Base-by-base conservation (phyloP, 2,113 vertebrate genomes). In the Spea multiplicata region DNA sequence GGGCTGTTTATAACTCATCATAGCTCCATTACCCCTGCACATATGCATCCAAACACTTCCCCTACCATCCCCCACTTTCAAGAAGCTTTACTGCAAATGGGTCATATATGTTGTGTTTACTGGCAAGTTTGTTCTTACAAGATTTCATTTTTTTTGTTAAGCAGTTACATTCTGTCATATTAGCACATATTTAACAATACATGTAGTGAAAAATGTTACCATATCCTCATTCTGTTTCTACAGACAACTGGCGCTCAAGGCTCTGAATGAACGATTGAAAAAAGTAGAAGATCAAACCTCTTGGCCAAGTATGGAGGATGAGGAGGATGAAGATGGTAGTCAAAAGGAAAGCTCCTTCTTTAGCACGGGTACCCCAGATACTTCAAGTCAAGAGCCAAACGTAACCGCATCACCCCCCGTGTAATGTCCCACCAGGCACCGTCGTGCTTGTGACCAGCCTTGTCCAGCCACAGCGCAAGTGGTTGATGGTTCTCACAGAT, bases 221-320 rank as follows among this genome's bases (percentile, higher is more conserved):
- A 13, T 12, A 13, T 59, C 5, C 10, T 13, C 10, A 4, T 59
- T 30, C 30, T 59, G 55, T 59, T 13, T 59, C 10, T 17, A 0
- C 86, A 99, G 97, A 90, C 97, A 99, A 87, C 86, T 99, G 85
- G 97, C 96, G 5, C 91, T 99, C 80, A 99, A 99, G 83, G 97
- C 97, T 44, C 87, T 99, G 82, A 99, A 99, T 0, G 97, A 99
- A 84, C 93, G 97, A 52, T 88, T 99, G 84, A 98, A 99, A 88
- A 92, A 94, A 0, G 96, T 97, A 82, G 97, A 99, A 86, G 97
- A 99, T 84, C 96, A 97, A 86, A 93, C 95, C 0, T 92, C 94
- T 44, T 99, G 97, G 97, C 97, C 97, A 67, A 99, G 90, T 90
- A 98, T 99, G 97, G 97, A 99, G 13, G 96, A 99, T 0, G 97